Evolutionary conservation across 2,888 invertebrate genomes (phyloP).

Genomic region (Tridacna gigas): DNA sequence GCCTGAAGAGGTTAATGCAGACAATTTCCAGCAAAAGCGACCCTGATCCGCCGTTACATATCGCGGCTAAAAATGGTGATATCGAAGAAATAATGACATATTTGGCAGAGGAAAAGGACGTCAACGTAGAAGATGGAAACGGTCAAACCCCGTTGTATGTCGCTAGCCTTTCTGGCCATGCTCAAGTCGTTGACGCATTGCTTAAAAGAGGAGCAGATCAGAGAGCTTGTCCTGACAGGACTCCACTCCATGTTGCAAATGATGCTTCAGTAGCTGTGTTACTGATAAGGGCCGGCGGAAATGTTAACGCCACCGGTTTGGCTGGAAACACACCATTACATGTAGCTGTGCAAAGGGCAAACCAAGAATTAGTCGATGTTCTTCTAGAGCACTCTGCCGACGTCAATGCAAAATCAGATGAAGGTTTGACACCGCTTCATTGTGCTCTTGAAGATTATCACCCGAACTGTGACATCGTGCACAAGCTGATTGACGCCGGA

Average conservation of each 20-base stretch:
- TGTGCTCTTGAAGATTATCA: background rate
- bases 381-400: conserved; percentile 24
- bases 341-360: background rate
- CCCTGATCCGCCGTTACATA: background rate
- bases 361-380: background rate
- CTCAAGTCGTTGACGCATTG: background rate
- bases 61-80: conserved; percentile 10
- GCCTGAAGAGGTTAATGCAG: too few relatives aligned
- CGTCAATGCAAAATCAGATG: conserved; percentile 7
- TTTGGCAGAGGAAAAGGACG: background rate
- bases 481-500: background rate
- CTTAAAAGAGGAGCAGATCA: conserved; percentile 16
- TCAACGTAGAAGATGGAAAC: background rate
- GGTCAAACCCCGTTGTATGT: conserved; percentile 10
- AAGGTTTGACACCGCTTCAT: conserved; percentile 26
- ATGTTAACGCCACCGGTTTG: background rate
- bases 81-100: background rate
- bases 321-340: conserved; percentile 7
- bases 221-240: background rate
- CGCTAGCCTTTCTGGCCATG: conserved; percentile 3
- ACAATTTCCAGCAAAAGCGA: too few relatives aligned
- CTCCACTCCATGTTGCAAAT: background rate
- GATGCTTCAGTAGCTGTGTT: background rate
- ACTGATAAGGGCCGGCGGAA: background rate
- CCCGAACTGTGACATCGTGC: background rate